Evolutionary conservation across 2,888 invertebrate genomes (phyloP), one percentile per base, ranked within the genome.

Genomic region (Mylabris sibirica): DNA sequence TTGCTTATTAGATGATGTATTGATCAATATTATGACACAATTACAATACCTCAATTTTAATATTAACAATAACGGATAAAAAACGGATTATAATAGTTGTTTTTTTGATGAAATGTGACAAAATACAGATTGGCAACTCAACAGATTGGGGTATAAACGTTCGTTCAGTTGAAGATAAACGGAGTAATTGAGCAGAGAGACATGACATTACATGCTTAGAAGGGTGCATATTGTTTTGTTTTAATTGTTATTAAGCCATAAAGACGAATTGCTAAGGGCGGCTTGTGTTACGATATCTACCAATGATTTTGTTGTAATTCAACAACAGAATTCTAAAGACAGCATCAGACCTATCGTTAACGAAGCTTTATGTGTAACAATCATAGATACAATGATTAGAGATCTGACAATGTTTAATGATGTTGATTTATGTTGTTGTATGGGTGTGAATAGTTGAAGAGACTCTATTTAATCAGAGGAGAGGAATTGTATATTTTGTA

Each of bases 1-100:
- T 65, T 67, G 68, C 65, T 72, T 72, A 80, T 78, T 75, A 77
- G 66, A 70, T 70, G 67, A 62, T 59, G 63, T 65, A 63, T n/a
- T 67, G 61, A 70, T 44, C 30, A 63, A 63, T 65, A 70, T 62
- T 67, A 53, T 17, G 62, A 65, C 59, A 63, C 65, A 63, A 70
- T 65, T 67, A 14, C 22, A 22, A 14, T 34, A 35, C 24, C 24
- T 20, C 38, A 14, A 17, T 11, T 65, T 49, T 2, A 49, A 20
- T 49, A 14, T 4, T 14, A 3, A 1, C 41, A 14, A 3, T 3
- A n/a, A 41, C 1, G 4, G 9, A 17, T 2, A 17, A 17, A 17
- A 44, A 17, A 49, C 14, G 4, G 44, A 20, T 41, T 4, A 41
- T 14, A 49, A 20, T 44, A 44, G 4, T 44, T 44, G n/a, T n/a